Conservation (phyloP, 2,888 invertebrate genomes). For the Bhutanitis thaidina region DNA sequence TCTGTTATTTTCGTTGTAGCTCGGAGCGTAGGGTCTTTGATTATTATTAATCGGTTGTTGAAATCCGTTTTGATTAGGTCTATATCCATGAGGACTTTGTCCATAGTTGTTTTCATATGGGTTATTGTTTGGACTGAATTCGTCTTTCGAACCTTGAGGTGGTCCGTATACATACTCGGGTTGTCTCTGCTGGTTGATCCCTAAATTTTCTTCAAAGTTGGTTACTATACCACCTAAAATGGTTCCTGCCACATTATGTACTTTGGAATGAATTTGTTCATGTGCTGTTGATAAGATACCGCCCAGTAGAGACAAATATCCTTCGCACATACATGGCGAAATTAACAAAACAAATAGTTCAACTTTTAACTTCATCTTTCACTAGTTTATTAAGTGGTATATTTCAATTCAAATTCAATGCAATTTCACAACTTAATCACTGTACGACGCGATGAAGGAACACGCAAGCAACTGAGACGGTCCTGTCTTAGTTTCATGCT, state of each 20-base stretch:
- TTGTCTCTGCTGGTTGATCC: constrained; percentile 24
- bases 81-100: constrained; percentile 6
- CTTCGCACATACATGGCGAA: constrained; percentile 33
- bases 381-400: not conserved
- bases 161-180: constrained; percentile 26
- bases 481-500: constrained; percentile 14
- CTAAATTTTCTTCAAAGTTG: constrained; percentile 35
- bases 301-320: constrained; percentile 28
- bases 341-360: constrained; percentile 31
- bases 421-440: constrained; percentile 4
- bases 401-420: not conserved
- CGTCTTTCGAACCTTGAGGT: constrained; percentile 34
- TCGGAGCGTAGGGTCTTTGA: not conserved
- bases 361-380: constrained; percentile 25
- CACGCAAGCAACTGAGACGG: constrained; percentile 19
- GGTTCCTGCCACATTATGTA: constrained; percentile 43
- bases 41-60: constrained; percentile 12
- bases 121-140: constrained; percentile 28
- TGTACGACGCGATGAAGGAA: constrained; percentile 2
- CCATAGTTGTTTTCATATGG: constrained; percentile 31
- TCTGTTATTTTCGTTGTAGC: constrained; percentile 8
- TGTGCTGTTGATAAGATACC: constrained; percentile 39
- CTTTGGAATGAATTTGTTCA: constrained; percentile 32
- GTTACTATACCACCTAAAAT: constrained; percentile 38
- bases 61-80: constrained; percentile 14